Evolutionary conservation across 92 coral and sea anemone species (phyloP), one percentile per base, ranked within the genome.

Genomic region (Pocillopora meandrina): DNA sequence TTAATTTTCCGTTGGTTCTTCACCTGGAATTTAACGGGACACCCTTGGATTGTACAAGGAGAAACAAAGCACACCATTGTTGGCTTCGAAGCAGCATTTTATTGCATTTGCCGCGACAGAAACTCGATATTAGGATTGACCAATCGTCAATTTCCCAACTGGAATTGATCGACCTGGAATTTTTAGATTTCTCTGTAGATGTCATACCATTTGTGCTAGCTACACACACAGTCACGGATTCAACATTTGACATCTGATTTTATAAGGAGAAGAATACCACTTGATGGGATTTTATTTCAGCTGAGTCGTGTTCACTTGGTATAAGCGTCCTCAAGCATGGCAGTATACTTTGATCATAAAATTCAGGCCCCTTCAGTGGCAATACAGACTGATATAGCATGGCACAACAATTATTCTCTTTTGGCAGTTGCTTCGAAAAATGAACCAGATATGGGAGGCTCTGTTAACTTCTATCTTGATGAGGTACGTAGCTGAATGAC

Each of bases 321-420:
- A 42, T 42, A 42, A 42, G 20, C 77, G 61, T 71, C 61, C 61
- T n/a, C 56, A 26, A 72, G 49, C 19, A 96, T 96, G 99, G 99
- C 99, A 35, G 99, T 96, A 10, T 96, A 96, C 86, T 96, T 96
- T 89, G 99, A 96, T 79, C 94, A 96, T 75, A 95, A 92, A 84
- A 96, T 96, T n/a, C 98, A 96, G 74, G 78, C 97, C 60, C 94
- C 99, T 17, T 84, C 85, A 77, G 93, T 88, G 33, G 95, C 96
- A 35, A 82, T 92, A 56, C 95, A 96, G 59, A 96, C 99, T 55
- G 98, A 93, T 68, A 89, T 96, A 72, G 91, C 95, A 0, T 96
- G 99, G 99, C 99, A 96, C 73, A 91, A 89, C 81, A 92, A 67
- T 65, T 95, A 94, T 76, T 82, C 98, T 12, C 85, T 96, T 65